Evolutionary conservation across 2,113 vertebrate genomes (phyloP), one percentile per base, ranked within the genome.

Genomic region (Myotis lucifugus): DNA sequence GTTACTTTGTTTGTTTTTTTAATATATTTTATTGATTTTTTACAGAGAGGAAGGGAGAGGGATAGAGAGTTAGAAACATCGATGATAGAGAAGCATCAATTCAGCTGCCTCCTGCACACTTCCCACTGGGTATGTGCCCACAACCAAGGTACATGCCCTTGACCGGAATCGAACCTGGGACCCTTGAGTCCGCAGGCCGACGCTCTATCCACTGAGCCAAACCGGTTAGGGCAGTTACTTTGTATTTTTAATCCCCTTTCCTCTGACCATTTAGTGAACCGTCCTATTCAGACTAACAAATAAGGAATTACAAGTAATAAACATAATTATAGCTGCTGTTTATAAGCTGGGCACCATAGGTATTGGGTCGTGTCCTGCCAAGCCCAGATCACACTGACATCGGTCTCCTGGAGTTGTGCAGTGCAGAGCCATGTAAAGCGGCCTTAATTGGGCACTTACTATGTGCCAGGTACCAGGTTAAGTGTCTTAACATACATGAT

Each of bases 251-350:
- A 67, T 56, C 2, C 2, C n/a, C 0, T 52, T 92, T 76, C 37
- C 40, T 94, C n/a, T 84, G 19, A 50, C 29, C 8, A 64, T 69
- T 85, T 93, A 77, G 66, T 92, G 54, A 86, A 66, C 88, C 8
- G 23, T 27, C 23, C 11, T 69, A 32, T 34, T 93, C 34, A 89
- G 77, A 84, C 56, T 85, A 85, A 90, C 6, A 83, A 37, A 40
- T 40, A 86, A 46, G 90, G 32, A 73, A 52, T 67, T 88, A 15
- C 11, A 79, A 79, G 19, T 52, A 91, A 91, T 23, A 87, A 72
- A 82, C 72, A 70, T 74, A 67, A 67, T 93, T n/a, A 32, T 86
- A 79, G n/a, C n/a, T 83, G 50, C 48, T 69, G 15, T 77, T 87
- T 90, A 56, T 70, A 85, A 73, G 76, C 23, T 14, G 50, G 21